Base-by-base conservation (phyloP, 2,113 vertebrate species). In the Nicator chloris region DNA sequence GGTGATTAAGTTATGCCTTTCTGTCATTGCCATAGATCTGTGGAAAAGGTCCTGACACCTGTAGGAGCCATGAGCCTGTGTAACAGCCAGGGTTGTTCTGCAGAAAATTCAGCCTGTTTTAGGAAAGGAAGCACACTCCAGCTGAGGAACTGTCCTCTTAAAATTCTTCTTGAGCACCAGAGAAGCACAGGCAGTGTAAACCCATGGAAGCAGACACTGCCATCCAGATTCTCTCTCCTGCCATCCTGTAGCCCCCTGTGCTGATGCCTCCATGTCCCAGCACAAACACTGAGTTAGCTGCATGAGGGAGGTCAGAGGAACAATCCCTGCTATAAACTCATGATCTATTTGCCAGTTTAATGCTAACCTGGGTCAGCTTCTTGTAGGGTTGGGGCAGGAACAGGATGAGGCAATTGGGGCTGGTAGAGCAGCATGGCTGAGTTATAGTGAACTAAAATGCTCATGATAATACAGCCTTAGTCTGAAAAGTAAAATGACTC, bases 391-490 rank as follows among this genome's bases (percentile, higher is more conserved):
- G 60, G 12, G 23, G 26, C 37, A 72, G 68, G 64, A 80, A 15
- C 7, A 63, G 54, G 54, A 50, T 4, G 2, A 84, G 39, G 6
- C 1, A 1, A 4, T 1, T 23, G 5, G 31, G 42, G 8, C 56
- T 71, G 6, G 6, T 60, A 64, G 56, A 83, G 45, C 22, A 95
- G 28, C 28, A 15, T 23, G 45, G 22, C n/a, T 66, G 42, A 70
- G 24, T 42, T 88, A 15, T 2, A 47, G 27, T 60, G 44, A 54
- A 30, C 73, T 76, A 33, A 79, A 70, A 70, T 39, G 26, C 4
- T 63, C 14, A 8, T 7, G 6, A n/a, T 35, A 30, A 12, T 51
- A 39, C 26, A 79, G 39, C 20, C 27, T 73, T 30, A 33, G 18
- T 42, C 24, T 57, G 81, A 47, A 77, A 69, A 64, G 31, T 2